Base-by-base conservation (phyloP, 2,888 invertebrate species). In the Tromatobia lineatoria region DNA sequence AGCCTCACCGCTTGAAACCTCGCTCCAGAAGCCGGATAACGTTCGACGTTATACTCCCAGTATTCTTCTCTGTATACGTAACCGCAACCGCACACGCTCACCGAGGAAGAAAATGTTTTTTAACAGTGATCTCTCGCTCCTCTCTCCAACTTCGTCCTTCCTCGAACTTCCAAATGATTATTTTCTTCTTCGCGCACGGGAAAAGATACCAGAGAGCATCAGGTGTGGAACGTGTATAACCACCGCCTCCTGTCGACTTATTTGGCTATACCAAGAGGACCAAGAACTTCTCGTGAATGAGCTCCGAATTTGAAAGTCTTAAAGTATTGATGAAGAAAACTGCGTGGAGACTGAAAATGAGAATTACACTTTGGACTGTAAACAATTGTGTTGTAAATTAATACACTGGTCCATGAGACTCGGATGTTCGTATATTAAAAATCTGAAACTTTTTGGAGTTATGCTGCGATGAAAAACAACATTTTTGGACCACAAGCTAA, bases 1-100 rank as follows among this genome's bases (percentile, higher is more conserved):
- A 64, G 64, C 38, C 64, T 64, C 64, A 20, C 18, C n/a, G n/a
- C 42, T 20, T 20, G 20, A 20, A 42, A 42, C 64, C 54, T 73
- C 76, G 71, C 71, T 71, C 54, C 80, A 76, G 83, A 67, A 76
- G 76, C 67, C 76, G 71, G 76, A 83, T 83, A 77, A 83, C 42
- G 50, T 80, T 80, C 59, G 50, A 76, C 75, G 64, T 70, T 59
- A 34, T 34, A 57, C 20, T 25, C 15, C 61, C n/a, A 50, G 59
- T 34, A 1, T 34, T 34, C 34, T 34, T 7, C 23, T 59, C 42
- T 47, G 42, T 67, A 47, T 47, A 73, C 25, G 57, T 45, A 73
- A 71, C 71, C 71, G 71, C 71, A 71, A 71, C 71, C 71, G 61
- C 61, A 54, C 71, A 57, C 57, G 57, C 25, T 57, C 57, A 6